phyloP scores from a whole-genome alignment of 2,113 vertebrate genomes.

The Arizona elegans region DNA sequence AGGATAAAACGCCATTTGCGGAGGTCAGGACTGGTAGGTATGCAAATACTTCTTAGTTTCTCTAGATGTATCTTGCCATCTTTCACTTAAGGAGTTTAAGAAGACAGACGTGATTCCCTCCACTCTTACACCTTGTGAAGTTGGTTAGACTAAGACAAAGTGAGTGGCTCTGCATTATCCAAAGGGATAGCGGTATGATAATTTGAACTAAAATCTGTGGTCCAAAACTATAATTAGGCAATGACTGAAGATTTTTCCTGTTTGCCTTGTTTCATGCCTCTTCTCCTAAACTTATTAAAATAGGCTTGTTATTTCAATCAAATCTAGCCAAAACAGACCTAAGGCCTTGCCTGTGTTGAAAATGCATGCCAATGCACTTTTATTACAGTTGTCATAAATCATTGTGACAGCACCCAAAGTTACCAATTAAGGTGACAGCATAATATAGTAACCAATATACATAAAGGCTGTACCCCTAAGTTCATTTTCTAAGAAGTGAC shows the following conservation, averaged over 20 bases:
- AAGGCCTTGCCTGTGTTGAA: background rate
- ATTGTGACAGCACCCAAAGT: constrained; percentile 1
- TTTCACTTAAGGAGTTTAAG: background rate
- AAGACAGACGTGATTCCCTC: background rate
- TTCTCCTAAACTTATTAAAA: background rate
- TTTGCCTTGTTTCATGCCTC: background rate
- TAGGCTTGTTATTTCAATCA: background rate
- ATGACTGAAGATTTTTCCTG: background rate
- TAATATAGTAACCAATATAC: background rate
- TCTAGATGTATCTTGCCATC: background rate
- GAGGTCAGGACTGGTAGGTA: constrained; percentile 87
- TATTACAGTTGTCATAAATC: constrained; percentile 3
- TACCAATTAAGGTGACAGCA: constrained; percentile 6
- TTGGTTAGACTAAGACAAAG: background rate
- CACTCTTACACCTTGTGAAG: background rate
- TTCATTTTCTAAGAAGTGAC: background rate
- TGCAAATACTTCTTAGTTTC: constrained; percentile 13
- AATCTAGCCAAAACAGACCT: background rate
- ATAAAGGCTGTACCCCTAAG: background rate
- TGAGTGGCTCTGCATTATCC: background rate
- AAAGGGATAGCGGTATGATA: background rate
- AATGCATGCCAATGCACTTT: background rate
- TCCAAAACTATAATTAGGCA: background rate
- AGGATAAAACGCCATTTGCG: constrained; percentile 85
- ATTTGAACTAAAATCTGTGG: background rate